Base-by-base conservation (phyloP, 2,888 invertebrate species). In the Campopleginae sp. region DNA sequence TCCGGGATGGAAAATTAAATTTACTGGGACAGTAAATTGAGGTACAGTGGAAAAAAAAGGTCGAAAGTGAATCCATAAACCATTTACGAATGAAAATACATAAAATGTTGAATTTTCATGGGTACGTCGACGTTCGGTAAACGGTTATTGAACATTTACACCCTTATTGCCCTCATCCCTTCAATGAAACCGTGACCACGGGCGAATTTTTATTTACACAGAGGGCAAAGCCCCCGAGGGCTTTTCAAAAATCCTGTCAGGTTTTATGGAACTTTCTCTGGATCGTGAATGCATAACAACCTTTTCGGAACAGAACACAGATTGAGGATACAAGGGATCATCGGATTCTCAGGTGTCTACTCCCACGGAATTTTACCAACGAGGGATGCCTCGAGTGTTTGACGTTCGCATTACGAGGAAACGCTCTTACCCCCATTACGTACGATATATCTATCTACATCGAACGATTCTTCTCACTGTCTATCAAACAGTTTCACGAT, bases 341-440 rank as follows among this genome's bases (percentile, higher is more conserved):
- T 86, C 88, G 87, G 87, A 88, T 88, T 84, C 84, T 80, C 84
- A 93, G 92, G 92, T 93, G 92, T 91, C 89, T 89, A 90, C 91
- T 90, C 92, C 91, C 90, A 90, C 88, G 86, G 74, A 86, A 85
- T 82, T 88, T 66, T 63, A 7, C 66, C 71, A 77, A 86, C 83
- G 82, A 78, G 31, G 77, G 85, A 87, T 82, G 66, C 17, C 46
- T 83, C 71, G 86, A 89, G 89, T 93, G 92, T 93, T 93, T 93
- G 92, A 89, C 88, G 88, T 92, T 90, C 88, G 93, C 87, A 93
- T 93, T 93, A 93, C 91, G 85, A 44, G 80, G 87, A 89, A 92
- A 92, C 92, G 92, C 92, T 93, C 85, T 77, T 33, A 66, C 19
- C 48, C 19, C 46, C 68, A 70, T 70, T 33, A 31, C 46, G 70